Percentiles rank a stretch among this genome's conserved stretches.
Conservation (phyloP, 2,797 vertebrate species). For the Fringilla coelebs region DNA sequence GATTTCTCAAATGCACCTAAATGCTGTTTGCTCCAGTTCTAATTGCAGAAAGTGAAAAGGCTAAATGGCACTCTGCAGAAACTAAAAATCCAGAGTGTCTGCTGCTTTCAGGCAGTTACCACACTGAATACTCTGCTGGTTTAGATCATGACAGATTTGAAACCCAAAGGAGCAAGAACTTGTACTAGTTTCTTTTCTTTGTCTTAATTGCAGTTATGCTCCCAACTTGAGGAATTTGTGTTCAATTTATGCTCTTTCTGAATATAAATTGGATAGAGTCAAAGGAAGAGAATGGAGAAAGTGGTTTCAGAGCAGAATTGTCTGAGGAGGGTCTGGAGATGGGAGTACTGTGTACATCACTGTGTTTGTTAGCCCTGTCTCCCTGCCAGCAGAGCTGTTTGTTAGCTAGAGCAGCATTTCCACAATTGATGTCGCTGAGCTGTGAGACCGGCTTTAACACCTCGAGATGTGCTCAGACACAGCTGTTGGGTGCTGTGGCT, state of each 20-base stretch:
- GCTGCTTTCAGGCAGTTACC: neutral
- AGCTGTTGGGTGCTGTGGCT: neutral
- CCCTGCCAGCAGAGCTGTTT: neutral
- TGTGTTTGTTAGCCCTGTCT: neutral
- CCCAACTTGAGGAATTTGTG: neutral
- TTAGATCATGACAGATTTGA: neutral
- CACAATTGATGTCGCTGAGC: neutral
- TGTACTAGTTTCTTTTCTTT: neutral
- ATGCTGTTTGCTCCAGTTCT: slow-evolving; percentile 9
- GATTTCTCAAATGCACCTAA: slow-evolving; percentile 22
- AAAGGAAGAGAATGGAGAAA: neutral
- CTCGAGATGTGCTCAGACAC: neutral
- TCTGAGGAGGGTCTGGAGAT: neutral
- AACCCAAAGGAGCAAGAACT: neutral
- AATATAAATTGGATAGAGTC: neutral
- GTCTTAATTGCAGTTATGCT: neutral
- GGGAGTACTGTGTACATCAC: neutral
- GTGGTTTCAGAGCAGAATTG: neutral
- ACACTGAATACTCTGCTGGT: neutral
- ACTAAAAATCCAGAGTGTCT: neutral
- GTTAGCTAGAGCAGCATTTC: neutral
- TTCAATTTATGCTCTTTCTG: neutral
- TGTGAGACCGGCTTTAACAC: neutral
- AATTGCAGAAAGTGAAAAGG: slow-evolving; percentile 9
- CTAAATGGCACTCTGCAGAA: slow-evolving; percentile 20